Percentiles rank a stretch among this genome's conserved stretches.
Evolutionary conservation across 2,888 invertebrate species (phyloP).

Genomic region (Falcaria lacertinaria): DNA sequence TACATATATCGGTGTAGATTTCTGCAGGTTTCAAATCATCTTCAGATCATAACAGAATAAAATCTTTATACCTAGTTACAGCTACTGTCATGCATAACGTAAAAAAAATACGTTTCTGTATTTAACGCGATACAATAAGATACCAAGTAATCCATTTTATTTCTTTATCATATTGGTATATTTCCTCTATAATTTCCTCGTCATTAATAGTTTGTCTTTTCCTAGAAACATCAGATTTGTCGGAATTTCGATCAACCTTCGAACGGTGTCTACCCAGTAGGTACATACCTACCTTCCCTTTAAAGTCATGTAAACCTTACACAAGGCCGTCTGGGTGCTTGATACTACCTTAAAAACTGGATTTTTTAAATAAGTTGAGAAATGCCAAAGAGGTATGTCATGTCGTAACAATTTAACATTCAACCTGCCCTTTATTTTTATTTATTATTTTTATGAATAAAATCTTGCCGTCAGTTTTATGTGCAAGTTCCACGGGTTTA

Average conservation of each 20-base stretch:
- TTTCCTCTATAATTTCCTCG: too few relatives aligned
- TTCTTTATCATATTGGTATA: too few relatives aligned
- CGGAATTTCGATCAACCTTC: background rate
- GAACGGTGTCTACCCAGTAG: background rate
- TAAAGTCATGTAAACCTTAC: conserved; percentile 1
- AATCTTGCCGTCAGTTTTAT: background rate
- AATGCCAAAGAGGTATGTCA: background rate
- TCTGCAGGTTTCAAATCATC: too few relatives aligned
- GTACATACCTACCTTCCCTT: background rate
- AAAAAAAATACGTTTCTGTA: too few relatives aligned
- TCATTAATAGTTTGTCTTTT: background rate
- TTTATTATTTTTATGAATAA: background rate
- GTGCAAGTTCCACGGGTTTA: too few relatives aligned
- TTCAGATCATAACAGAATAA: too few relatives aligned
- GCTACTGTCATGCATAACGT: too few relatives aligned
- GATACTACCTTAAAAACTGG: conserved; percentile 4
- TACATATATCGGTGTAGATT: too few relatives aligned
- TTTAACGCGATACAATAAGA: too few relatives aligned
- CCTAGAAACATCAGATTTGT: background rate
- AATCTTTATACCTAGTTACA: too few relatives aligned
- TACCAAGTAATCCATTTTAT: too few relatives aligned
- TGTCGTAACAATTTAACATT: background rate
- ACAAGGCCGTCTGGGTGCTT: conserved; percentile 17
- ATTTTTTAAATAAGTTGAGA: conserved; percentile 16
- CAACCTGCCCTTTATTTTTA: background rate